phyloP scores from a whole-genome alignment of 2,797 vertebrate species.

The Dendrocincla tyrannina region DNA sequence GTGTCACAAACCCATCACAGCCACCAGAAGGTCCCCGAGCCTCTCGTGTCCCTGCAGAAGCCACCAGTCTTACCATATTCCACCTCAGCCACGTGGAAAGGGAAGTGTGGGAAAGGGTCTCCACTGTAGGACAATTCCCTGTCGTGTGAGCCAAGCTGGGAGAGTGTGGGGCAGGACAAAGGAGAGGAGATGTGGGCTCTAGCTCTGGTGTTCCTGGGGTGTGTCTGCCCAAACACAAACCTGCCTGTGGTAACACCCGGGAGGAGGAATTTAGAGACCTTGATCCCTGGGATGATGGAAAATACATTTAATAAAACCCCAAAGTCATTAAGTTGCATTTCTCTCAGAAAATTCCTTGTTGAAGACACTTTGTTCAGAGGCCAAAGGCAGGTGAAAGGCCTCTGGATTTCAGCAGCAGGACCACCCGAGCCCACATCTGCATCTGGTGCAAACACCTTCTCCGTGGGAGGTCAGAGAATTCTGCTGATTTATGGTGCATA shows the following conservation, averaged over 20 bases:
- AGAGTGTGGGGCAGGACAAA: neutral
- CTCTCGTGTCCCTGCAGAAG: neutral
- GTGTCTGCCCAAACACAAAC: neutral
- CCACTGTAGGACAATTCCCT: neutral
- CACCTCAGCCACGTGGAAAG: rapidly evolving
- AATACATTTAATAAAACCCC: neutral
- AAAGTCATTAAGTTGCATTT: neutral
- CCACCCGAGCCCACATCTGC: neutral
- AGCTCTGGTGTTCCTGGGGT: neutral
- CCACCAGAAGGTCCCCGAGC: neutral
- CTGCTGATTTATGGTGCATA: neutral
- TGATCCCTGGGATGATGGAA: neutral
- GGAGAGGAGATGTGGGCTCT: neutral
- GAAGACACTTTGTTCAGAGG: neutral
- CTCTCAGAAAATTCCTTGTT: neutral
- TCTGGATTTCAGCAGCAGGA: neutral
- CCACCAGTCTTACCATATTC: rapidly evolving
- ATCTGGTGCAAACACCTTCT: neutral
- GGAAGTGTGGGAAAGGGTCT: neutral
- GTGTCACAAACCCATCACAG: neutral
- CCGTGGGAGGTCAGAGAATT: neutral
- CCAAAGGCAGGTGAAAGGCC: neutral
- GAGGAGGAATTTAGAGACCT: neutral
- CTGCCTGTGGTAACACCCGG: neutral
- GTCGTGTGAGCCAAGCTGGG: neutral